These are phyloP conservation scores for Ophraella communa DNA, from an alignment of 2,888 invertebrate genomes.

Conservation along the genomic window DNA sequence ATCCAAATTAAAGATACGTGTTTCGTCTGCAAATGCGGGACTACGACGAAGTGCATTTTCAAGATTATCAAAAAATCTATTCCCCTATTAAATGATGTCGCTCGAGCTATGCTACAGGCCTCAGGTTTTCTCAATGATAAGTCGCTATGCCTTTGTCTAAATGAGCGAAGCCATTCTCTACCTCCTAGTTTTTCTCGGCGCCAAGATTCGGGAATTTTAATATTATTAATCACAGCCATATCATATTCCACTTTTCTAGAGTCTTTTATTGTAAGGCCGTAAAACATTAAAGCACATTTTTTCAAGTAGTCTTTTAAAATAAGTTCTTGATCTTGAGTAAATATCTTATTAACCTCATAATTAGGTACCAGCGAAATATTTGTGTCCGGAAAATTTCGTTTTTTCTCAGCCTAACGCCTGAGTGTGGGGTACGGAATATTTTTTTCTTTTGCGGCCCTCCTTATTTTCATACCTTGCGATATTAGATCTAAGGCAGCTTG, in stretches of 20 bases:
- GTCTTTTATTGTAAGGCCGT: constrained; percentile 1
- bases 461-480: no score
- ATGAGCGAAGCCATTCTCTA: constrained; percentile 17
- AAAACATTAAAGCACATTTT: constrained; percentile 13
- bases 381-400: no score
- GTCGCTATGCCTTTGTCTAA: constrained; percentile 10
- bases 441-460: no score
- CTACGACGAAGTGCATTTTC: constrained; percentile 7
- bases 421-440: no score
- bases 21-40: constrained; percentile 24
- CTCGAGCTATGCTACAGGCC: constrained; percentile 10
- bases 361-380: constrained; percentile 1
- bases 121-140: constrained; percentile 19
- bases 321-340: constrained; percentile 10
- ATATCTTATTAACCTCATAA: constrained; percentile 20
- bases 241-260: constrained; percentile 14
- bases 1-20: constrained; percentile 31
- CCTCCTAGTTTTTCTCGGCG: constrained; percentile 46
- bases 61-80: constrained; percentile 20
- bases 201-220: constrained; percentile 46
- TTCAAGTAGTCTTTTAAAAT: constrained; percentile 17
- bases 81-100: constrained; percentile 5
- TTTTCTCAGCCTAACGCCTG: no score
- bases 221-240: constrained; percentile 13
- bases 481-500: no score